These are phyloP conservation scores for Gymnocephalus cernua DNA, from an alignment of 2,113 vertebrate genomes.

Conservation along the genomic window DNA sequence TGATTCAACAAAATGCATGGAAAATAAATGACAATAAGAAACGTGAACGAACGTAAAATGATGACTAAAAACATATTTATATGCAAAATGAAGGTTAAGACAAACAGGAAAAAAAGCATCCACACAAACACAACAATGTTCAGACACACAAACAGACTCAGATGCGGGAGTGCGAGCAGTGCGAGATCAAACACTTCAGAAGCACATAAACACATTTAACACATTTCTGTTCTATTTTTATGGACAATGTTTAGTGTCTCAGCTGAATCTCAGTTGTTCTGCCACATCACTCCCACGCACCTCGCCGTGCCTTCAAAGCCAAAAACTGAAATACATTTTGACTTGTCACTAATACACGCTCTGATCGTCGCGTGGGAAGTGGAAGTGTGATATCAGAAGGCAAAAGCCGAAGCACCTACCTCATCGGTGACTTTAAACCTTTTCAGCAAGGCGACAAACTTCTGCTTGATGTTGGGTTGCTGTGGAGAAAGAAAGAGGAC, in stretches of 20 bases:
- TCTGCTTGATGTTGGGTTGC: conserved; percentile 83
- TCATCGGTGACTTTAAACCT: conserved; percentile 81
- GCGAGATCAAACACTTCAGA: neutral
- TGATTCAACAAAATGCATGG: neutral
- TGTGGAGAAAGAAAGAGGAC: conserved; percentile 33
- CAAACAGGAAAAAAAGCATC: neutral
- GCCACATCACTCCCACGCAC: conserved; percentile 55
- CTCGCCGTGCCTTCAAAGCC: conserved; percentile 16
- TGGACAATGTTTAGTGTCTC: conserved; percentile 20
- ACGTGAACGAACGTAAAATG: too few relatives aligned
- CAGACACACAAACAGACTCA: neutral
- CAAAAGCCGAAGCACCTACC: conserved; percentile 41
- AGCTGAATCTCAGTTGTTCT: conserved; percentile 45
- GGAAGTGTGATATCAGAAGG: neutral
- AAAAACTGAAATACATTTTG: neutral
- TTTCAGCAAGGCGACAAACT: conserved; percentile 80
- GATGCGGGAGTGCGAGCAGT: neutral
- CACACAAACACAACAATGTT: neutral
- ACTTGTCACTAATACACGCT: neutral
- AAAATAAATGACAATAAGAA: too few relatives aligned
- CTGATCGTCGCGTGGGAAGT: neutral
- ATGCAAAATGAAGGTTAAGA: neutral
- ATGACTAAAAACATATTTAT: too few relatives aligned
- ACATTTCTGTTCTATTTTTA: conserved; percentile 50
- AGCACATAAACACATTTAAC: conserved; percentile 5